A percentile compares a stretch with the other conserved stretches of the same genome.
Conservation (phyloP, 1,140 invertebrate species). For the Triops longicaudatus region DNA sequence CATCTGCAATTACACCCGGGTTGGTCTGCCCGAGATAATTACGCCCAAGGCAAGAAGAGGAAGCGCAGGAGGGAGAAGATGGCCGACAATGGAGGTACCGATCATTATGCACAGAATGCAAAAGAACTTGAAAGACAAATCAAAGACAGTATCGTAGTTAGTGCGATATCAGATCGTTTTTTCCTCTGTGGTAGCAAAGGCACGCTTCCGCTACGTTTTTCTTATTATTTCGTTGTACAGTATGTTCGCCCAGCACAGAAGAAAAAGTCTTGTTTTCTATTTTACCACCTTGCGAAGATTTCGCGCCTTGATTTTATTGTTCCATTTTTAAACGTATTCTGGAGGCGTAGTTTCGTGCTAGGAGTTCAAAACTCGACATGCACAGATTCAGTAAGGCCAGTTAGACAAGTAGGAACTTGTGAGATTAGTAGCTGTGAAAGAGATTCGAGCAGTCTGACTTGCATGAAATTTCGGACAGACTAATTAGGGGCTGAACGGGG, state of each 20-base stretch:
- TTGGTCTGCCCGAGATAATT: constrained; percentile 94
- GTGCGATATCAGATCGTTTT: not conserved
- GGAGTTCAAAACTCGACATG: no score
- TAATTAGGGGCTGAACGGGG: no score
- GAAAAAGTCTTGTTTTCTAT: constrained; percentile 16
- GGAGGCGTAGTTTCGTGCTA: not conserved
- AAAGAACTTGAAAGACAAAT: not conserved
- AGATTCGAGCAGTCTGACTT: no score
- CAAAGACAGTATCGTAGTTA: not conserved
- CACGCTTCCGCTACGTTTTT: not conserved
- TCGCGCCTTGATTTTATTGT: not conserved
- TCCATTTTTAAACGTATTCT: constrained; percentile 1
- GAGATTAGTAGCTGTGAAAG: no score
- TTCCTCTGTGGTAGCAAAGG: not conserved
- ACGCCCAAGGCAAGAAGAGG: constrained; percentile 96
- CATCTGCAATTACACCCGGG: constrained; percentile 98
- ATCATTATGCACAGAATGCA: constrained; percentile 1
- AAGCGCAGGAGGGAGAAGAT: constrained; percentile 94
- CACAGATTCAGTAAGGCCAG: no score
- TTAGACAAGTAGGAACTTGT: no score
- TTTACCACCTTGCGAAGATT: constrained; percentile 11
- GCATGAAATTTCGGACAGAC: no score
- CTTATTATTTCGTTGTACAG: not conserved
- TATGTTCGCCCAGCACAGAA: constrained; percentile 10
- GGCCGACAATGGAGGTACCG: constrained; percentile 66